These are phyloP conservation scores for Tetraodon nigroviridis DNA, from an alignment of 2,113 vertebrate species.

Conservation along the genomic window DNA sequence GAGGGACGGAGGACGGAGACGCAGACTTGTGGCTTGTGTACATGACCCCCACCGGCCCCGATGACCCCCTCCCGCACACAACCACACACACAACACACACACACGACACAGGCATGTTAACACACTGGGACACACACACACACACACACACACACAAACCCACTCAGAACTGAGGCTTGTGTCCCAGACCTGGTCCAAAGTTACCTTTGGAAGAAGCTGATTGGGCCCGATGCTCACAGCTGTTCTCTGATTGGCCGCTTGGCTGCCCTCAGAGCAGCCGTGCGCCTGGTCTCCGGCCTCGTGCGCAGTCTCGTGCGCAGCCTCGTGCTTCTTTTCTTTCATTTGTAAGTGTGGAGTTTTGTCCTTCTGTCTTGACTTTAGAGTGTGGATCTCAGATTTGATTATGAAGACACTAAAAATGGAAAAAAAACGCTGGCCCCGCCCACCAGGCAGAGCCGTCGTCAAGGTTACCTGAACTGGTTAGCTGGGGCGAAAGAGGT, in stretches of 20 bases:
- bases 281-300: constrained; percentile 1
- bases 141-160: constrained; percentile 35
- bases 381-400: constrained; percentile 36
- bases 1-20: constrained; percentile 44
- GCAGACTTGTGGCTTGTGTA: constrained; percentile 57
- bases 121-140: constrained; percentile 38
- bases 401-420: constrained; percentile 49
- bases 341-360: constrained; percentile 30
- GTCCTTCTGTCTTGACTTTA: constrained; percentile 40
- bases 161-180: constrained; percentile 43
- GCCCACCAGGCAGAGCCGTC: constrained; percentile 1
- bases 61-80: constrained; percentile 33
- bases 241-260: no score
- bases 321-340: constrained; percentile 14
- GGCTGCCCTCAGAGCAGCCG: neutral
- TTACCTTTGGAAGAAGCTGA: constrained; percentile 31
- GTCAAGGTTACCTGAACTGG: neutral
- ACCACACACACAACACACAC: constrained; percentile 20
- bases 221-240: constrained; percentile 9
- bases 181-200: neutral
- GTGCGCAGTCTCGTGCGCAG: constrained; percentile 14
- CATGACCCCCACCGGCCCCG: constrained; percentile 44
- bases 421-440: neutral
- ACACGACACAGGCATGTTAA: constrained; percentile 50
- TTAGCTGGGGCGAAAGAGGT: constrained; percentile 32